Base-by-base conservation (phyloP, 2,888 invertebrate genomes). In the Sarcophaga subvicina region DNA sequence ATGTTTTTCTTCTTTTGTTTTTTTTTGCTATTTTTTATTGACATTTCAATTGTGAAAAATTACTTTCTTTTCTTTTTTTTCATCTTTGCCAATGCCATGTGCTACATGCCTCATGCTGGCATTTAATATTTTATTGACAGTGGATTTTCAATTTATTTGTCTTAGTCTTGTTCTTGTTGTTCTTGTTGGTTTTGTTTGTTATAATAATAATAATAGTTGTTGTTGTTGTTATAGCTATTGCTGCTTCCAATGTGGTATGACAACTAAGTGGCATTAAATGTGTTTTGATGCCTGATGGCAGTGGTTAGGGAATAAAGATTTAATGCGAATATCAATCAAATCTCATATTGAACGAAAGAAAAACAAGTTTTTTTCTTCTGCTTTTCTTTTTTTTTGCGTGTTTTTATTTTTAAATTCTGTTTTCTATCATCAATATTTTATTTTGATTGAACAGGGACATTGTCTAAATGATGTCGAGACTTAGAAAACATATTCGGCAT, bases 41-140 rank as follows among this genome's bases (percentile, higher is more conserved):
- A 78, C 78, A 69, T 78, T 78, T 78, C 78, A 69, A 78, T 78
- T 69, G 70, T 37, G 37, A 76, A 69, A 62, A 54, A 54, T 54
- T 20, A 14, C 20, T 54, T 6, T 47, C 12, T 54, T 70, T 49
- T 12, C 49, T 2, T 2, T 22, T 14, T 25, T 54, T 14, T 69
- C 12, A 22, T 70, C n/a, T 37, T 37, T 66, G 10, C 63, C 47
- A 4, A 69, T 67, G 27, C 59, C 14, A 25, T 78, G 88, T 64
- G 54, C 3, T n/a, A 69, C 54, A 71, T 72, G 54, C 6, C 62
- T 62, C 64, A 71, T 64, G 49, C 64, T 80, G 64, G 72, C 47
- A 25, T 64, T n/a, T 10, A 47, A 47, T 69, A 69, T 69, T 20
- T 64, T 64, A 64, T 64, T 64, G 63, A 22, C 63, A 64, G 22